phyloP scores from a whole-genome alignment of 2,113 vertebrate genomes.

The Prochilodus magdalenae region DNA sequence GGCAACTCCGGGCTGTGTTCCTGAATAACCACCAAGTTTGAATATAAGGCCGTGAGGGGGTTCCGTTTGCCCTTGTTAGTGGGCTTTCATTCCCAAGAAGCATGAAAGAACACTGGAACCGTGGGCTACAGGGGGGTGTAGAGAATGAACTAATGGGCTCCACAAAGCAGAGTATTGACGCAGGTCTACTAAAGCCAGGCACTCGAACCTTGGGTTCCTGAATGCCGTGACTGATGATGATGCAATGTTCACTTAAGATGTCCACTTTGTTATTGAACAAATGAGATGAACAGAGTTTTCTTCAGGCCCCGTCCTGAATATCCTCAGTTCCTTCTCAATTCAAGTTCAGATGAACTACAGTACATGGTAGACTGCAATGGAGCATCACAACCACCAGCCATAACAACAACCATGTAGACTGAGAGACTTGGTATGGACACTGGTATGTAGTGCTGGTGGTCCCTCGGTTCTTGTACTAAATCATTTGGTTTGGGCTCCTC shows the following conservation, averaged over 20 bases:
- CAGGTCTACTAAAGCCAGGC: slow-evolving; percentile 5
- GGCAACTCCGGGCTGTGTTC: slow-evolving; percentile 7
- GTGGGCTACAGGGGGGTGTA: background rate
- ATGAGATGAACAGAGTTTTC: background rate
- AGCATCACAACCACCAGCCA: slow-evolving; percentile 4
- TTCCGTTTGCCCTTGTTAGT: slow-evolving; percentile 34
- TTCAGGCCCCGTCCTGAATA: background rate
- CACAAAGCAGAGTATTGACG: slow-evolving; percentile 43
- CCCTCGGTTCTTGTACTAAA: slow-evolving; percentile 21
- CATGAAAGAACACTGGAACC: slow-evolving; percentile 52
- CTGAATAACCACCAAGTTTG: slow-evolving; percentile 17
- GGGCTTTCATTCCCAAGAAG: slow-evolving; percentile 37
- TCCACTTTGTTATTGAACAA: slow-evolving; percentile 3
- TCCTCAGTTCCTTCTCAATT: slow-evolving; percentile 9
- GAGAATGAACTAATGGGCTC: slow-evolving; percentile 48
- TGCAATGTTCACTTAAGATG: slow-evolving; percentile 2
- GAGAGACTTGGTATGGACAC: slow-evolving; percentile 17
- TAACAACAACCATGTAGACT: slow-evolving; percentile 1
- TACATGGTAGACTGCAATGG: slow-evolving; percentile 4
- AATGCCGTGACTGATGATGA: slow-evolving; percentile 8
- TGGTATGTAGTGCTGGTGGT: slow-evolving; percentile 33
- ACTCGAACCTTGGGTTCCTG: slow-evolving; percentile 39
- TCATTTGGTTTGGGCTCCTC: background rate
- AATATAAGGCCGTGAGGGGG: slow-evolving; percentile 30
- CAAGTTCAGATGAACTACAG: background rate